These are phyloP conservation scores for Glaucopsyche alexis DNA, from an alignment of 2,888 invertebrate genomes.

Conservation along the genomic window DNA sequence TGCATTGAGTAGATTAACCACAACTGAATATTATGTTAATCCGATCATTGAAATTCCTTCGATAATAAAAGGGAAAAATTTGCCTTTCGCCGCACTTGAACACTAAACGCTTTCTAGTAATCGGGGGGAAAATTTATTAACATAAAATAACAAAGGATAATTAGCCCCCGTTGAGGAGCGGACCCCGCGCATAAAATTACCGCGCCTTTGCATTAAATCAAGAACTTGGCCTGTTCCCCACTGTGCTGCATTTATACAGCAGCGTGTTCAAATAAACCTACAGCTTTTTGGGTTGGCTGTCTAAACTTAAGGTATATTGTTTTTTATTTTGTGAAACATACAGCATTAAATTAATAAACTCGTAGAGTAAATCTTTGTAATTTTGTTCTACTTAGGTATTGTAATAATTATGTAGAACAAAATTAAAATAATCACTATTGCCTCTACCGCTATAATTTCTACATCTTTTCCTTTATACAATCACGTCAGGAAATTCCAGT, in stretches of 20 bases:
- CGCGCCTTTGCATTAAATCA: conserved; percentile 41
- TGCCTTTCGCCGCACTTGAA: conserved; percentile 4
- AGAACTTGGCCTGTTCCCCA: conserved; percentile 35
- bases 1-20: conserved; percentile 12
- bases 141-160: conserved; percentile 78
- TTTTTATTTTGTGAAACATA: not conserved
- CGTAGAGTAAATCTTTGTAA: too few relatives aligned
- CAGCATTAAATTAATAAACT: too few relatives aligned
- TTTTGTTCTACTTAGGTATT: too few relatives aligned
- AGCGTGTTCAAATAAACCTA: conserved; percentile 25
- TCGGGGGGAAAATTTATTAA: conserved; percentile 67
- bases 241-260: conserved; percentile 25
- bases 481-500: conserved; percentile 9
- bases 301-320: not conserved
- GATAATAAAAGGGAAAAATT: not conserved
- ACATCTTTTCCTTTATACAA: not conserved
- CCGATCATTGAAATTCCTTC: conserved; percentile 13
- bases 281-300: not conserved
- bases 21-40: conserved; percentile 6
- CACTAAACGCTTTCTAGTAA: conserved; percentile 44
- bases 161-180: conserved; percentile 54
- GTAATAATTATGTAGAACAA: too few relatives aligned
- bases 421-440: not conserved
- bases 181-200: conserved; percentile 57
- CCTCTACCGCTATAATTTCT: not conserved